A percentile compares a stretch with the other conserved stretches of the same genome.
Evolutionary conservation across 2,797 vertebrate genomes (phyloP).

Genomic region (Anabas testudineus): DNA sequence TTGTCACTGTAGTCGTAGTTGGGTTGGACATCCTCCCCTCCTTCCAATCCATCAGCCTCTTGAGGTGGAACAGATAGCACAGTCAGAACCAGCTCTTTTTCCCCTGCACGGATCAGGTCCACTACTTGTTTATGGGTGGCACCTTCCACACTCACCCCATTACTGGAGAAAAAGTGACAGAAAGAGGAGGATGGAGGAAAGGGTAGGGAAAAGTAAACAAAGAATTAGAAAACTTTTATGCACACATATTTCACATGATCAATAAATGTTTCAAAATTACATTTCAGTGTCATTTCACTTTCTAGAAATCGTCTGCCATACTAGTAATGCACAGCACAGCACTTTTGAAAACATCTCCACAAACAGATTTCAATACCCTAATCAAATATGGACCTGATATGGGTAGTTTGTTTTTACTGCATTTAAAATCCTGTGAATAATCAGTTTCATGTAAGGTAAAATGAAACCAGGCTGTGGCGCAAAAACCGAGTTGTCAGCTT

Average conservation of each 20-base stretch:
- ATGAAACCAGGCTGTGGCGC: slow-evolving; percentile 8
- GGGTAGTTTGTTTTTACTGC: not conserved
- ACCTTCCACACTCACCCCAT: slow-evolving; percentile 95
- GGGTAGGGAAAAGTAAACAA: slow-evolving; percentile 1
- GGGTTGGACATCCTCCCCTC: slow-evolving; percentile 90
- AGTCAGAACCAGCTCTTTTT: slow-evolving; percentile 94
- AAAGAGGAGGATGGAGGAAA: not conserved
- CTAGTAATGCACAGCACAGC: too few relatives aligned
- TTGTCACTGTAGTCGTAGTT: slow-evolving; percentile 98
- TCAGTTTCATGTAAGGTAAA: not conserved
- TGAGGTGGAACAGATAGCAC: slow-evolving; percentile 94
- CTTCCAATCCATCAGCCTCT: slow-evolving; percentile 92
- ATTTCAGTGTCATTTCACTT: not conserved
- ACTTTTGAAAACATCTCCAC: too few relatives aligned
- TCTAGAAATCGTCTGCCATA: not conserved
- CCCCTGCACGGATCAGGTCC: slow-evolving; percentile 96
- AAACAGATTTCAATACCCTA: too few relatives aligned
- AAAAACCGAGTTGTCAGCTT: not conserved
- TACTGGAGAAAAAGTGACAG: slow-evolving; percentile 78
- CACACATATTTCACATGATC: not conserved
- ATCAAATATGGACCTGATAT: not conserved
- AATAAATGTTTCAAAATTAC: not conserved
- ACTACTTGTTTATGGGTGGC: slow-evolving; percentile 99
- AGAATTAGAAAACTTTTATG: not conserved
- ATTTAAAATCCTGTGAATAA: slow-evolving; percentile 12